Evolutionary conservation across 1,140 invertebrate species (phyloP).

Genomic region (Thalassaphorura encarpata): DNA sequence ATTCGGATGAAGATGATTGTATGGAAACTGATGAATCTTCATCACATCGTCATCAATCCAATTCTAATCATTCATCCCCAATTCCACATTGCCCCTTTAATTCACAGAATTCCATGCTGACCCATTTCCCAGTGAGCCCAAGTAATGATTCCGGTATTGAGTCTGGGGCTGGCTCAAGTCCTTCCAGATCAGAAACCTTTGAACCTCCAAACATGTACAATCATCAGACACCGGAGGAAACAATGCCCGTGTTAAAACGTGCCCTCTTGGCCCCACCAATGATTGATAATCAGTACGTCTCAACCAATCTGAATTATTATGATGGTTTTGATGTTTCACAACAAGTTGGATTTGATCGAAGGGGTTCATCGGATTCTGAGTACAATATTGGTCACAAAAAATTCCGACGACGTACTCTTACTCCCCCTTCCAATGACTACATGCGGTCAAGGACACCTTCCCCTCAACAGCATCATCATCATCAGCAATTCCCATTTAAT

Average conservation of each 20-base stretch:
- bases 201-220: no score
- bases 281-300: constrained; percentile 68
- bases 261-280: constrained; percentile 82
- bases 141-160: constrained; percentile 73
- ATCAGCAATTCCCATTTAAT: no score
- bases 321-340: constrained; percentile 87
- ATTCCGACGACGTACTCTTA: neutral
- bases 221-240: constrained; percentile 50
- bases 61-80: constrained; percentile 17
- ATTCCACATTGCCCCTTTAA: no score
- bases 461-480: constrained; percentile 28
- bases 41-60: constrained; percentile 10
- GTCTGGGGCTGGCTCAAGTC: constrained; percentile 81
- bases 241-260: constrained; percentile 85
- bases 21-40: constrained; percentile 1
- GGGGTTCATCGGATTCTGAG: constrained; percentile 17
- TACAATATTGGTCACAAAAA: neutral
- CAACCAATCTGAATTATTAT: no score
- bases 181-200: constrained; percentile 36
- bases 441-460: constrained; percentile 34
- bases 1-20: no score
- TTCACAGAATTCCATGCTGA: neutral
- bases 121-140: no score
- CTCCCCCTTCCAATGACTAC: constrained; percentile 1
- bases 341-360: constrained; percentile 73